Evolutionary conservation across 2,797 vertebrate species (phyloP).

Genomic region (Coregonus ussuriensis): DNA sequence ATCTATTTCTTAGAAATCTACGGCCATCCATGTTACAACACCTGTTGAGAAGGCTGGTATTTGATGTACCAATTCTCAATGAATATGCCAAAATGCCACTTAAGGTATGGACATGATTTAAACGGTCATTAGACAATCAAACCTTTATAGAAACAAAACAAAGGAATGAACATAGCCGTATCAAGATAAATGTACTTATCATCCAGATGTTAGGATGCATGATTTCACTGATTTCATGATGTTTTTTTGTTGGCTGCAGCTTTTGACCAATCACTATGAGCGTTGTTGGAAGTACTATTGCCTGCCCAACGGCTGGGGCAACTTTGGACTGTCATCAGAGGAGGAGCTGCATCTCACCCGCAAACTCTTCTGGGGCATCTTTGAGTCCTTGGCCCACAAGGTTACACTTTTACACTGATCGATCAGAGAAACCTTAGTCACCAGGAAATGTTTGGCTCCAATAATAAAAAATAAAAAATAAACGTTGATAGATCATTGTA

Average conservation of each 20-base stretch:
- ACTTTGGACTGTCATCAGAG: slow-evolving; percentile 91
- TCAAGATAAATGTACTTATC: background rate
- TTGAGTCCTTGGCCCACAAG: slow-evolving; percentile 93
- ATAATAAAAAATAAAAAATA: background rate
- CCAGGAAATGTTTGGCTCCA: background rate
- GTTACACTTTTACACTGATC: slow-evolving; percentile 54
- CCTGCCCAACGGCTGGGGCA: slow-evolving; percentile 94
- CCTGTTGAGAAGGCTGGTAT: slow-evolving; percentile 88
- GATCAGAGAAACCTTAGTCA: background rate
- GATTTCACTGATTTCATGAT: background rate
- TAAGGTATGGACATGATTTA: slow-evolving; percentile 74
- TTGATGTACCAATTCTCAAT: slow-evolving; percentile 96
- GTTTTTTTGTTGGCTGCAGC: slow-evolving; percentile 64
- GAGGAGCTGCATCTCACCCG: slow-evolving; percentile 94
- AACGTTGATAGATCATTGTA: background rate
- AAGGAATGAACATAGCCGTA: too few species aligned
- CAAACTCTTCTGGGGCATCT: slow-evolving; percentile 97
- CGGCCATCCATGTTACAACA: slow-evolving; percentile 95
- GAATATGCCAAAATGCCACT: slow-evolving; percentile 94
- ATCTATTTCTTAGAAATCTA: slow-evolving; percentile 76
- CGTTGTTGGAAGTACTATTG: slow-evolving; percentile 98
- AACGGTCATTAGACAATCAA: background rate
- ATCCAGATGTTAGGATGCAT: background rate
- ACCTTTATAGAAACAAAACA: background rate
- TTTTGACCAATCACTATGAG: slow-evolving; percentile 95